Conservation (phyloP, 2,797 vertebrate species). For the Crax fasciolata region DNA sequence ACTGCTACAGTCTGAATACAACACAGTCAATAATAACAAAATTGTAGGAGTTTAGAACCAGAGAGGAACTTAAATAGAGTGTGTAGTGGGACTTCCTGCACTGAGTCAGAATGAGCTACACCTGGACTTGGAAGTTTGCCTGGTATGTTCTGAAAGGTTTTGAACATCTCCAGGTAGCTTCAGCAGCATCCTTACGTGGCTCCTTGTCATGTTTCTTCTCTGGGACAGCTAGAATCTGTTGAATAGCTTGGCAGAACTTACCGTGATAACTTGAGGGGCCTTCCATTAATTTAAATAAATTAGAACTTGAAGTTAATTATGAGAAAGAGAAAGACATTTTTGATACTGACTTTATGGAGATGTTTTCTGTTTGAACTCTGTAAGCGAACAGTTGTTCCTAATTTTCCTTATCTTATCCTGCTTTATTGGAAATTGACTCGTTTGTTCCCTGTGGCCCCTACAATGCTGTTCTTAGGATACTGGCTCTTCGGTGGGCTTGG, state of each 20-base stretch:
- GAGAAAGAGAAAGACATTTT: neutral
- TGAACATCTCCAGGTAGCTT: neutral
- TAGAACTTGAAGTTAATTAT: neutral
- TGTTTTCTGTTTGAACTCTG: neutral
- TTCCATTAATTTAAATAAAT: neutral
- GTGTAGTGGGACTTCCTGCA: neutral
- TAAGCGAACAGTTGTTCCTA: neutral
- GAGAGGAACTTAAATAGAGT: neutral
- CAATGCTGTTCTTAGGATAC: neutral
- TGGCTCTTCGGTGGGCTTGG: neutral
- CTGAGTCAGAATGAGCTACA: neutral
- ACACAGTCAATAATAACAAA: neutral
- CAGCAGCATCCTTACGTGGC: neutral
- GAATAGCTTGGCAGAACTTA: neutral
- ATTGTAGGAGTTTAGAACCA: neutral
- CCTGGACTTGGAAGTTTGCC: neutral
- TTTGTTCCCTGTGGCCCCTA: neutral
- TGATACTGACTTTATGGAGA: neutral
- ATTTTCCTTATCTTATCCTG: neutral
- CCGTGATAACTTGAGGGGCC: neutral
- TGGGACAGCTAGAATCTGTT: neutral
- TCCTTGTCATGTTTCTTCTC: neutral
- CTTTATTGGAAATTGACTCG: neutral
- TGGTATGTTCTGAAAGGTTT: fast-evolving
- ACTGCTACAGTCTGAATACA: neutral